A percentile compares a stretch with the other conserved stretches of the same genome.
Conservation (phyloP, 2,888 invertebrate species). For the Pammene fasciana region DNA sequence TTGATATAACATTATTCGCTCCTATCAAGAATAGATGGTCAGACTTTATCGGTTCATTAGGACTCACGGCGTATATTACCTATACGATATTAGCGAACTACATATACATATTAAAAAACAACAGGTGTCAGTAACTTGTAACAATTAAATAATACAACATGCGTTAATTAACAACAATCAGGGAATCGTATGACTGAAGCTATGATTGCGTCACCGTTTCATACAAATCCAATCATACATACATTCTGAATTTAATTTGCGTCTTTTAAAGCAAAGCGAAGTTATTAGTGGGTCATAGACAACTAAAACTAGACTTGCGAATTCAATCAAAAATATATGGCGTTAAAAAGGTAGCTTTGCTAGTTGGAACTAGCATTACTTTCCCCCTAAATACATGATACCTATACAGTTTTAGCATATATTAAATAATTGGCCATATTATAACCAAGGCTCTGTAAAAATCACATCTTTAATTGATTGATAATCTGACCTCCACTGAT, state of each 20-base stretch:
- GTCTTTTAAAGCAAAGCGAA: not conserved
- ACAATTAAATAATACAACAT: constrained; percentile 53
- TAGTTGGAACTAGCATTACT: no score
- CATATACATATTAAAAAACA: constrained; percentile 55
- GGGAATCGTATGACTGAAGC: constrained; percentile 57
- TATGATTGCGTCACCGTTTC: constrained; percentile 19
- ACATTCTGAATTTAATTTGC: constrained; percentile 10
- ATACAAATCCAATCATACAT: constrained; percentile 11
- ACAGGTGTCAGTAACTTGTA: constrained; percentile 53
- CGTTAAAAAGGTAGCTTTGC: not conserved
- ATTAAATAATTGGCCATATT: no score
- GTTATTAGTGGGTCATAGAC: not conserved
- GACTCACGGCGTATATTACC: constrained; percentile 46
- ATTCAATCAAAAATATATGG: not conserved
- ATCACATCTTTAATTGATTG: not conserved
- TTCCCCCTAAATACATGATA: no score
- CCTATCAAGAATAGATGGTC: not conserved
- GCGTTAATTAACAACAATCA: constrained; percentile 51
- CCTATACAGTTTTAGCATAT: no score
- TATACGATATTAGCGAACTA: constrained; percentile 60
- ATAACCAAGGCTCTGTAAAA: no score
- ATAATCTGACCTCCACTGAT: not conserved
- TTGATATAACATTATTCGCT: not conserved
- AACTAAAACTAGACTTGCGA: not conserved
- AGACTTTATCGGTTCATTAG: not conserved